Percentiles rank a stretch among this genome's conserved stretches.
Conservation (phyloP, 2,113 vertebrate genomes). For the Columbina picui region DNA sequence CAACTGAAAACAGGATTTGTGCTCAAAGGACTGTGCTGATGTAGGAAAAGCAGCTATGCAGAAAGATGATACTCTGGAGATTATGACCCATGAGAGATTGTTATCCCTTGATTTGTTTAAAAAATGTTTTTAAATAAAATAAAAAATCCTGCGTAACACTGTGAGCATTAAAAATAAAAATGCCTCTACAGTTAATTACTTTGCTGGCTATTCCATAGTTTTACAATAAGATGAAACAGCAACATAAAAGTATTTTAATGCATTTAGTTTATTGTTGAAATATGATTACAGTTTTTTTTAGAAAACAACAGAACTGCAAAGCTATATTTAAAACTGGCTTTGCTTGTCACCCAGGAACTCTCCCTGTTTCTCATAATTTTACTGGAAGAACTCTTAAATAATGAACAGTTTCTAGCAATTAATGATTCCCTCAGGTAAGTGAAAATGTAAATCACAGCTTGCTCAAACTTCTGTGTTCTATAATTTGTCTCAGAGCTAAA, state of each 20-base stretch:
- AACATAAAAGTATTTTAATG: neutral
- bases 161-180: constrained; percentile 11
- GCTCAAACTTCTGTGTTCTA: neutral
- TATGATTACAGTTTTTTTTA: neutral
- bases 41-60: neutral
- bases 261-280: constrained; percentile 23
- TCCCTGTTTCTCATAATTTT: constrained; percentile 12
- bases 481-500: constrained; percentile 46
- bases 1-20: neutral
- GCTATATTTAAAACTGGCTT: constrained; percentile 1
- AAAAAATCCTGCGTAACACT: neutral
- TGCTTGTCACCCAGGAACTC: neutral
- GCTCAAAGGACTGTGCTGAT: neutral
- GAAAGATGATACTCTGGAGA: neutral
- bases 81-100: neutral
- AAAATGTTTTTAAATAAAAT: neutral
- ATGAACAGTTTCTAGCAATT: constrained; percentile 42
- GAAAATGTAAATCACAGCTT: constrained; percentile 57
- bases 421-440: constrained; percentile 49
- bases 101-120: neutral
- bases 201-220: neutral
- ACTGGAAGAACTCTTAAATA: constrained; percentile 32
- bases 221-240: neutral
- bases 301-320: neutral
- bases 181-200: constrained; percentile 13